Conservation (phyloP, 1,140 invertebrate species). For the Zaprionus africanus region DNA sequence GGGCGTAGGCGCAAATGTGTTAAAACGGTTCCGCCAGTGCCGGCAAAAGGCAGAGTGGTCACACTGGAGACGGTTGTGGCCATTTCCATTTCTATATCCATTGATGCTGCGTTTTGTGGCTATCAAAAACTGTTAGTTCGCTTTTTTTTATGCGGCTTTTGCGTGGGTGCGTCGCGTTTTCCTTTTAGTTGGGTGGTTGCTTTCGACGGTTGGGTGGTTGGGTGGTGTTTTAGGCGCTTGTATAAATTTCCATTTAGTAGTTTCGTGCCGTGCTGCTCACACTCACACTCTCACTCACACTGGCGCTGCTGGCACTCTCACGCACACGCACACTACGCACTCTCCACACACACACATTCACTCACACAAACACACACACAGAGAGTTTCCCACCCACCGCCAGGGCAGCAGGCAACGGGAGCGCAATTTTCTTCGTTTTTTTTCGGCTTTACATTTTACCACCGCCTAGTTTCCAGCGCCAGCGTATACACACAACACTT, state of each 20-base stretch:
- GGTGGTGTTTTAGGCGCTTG: constrained; percentile 55
- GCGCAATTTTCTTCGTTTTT: constrained; percentile 67
- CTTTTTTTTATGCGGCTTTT: constrained; percentile 37
- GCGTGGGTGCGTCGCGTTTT: constrained; percentile 60
- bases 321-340: constrained; percentile 57
- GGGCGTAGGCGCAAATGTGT: constrained; percentile 74
- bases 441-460: constrained; percentile 74
- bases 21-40: constrained; percentile 41
- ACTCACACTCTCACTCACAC: constrained; percentile 43
- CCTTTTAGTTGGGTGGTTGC: constrained; percentile 53
- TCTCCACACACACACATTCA: constrained; percentile 57
- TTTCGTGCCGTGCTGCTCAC: constrained; percentile 51
- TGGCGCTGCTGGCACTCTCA: constrained; percentile 36
- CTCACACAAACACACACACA: constrained; percentile 31
- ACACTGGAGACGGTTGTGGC: constrained; percentile 19
- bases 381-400: constrained; percentile 47
- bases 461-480: constrained; percentile 78
- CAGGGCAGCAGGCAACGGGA: constrained; percentile 37
- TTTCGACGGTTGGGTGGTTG: constrained; percentile 27
- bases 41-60: constrained; percentile 26
- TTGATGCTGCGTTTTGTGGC: constrained; percentile 40
- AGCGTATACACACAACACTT: constrained; percentile 75
- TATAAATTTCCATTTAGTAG: constrained; percentile 78
- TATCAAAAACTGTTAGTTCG: constrained; percentile 24
- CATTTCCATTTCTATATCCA: constrained; percentile 6